Percentiles rank a stretch among this genome's conserved stretches.
phyloP scores from a whole-genome alignment of 2,797 vertebrate genomes.

The Harpagifer antarcticus region DNA sequence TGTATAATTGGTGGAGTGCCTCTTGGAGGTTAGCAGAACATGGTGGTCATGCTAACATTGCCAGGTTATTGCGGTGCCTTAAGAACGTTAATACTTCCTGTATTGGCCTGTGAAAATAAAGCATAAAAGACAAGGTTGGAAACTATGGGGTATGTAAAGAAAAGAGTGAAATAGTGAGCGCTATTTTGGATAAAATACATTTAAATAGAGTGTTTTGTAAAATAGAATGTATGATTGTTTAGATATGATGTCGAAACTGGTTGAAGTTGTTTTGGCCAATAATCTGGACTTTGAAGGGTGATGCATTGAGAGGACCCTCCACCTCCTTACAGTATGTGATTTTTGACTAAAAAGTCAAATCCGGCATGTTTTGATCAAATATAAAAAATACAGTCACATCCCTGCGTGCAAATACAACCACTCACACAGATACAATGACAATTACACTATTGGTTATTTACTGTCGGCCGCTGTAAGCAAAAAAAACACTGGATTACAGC shows the following conservation, averaged over 20 bases:
- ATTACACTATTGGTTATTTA: constrained; percentile 9
- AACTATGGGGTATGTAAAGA: background rate
- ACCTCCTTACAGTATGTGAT: constrained; percentile 6
- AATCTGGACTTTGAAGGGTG: constrained; percentile 17
- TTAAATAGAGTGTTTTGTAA: background rate
- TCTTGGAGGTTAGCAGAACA: background rate
- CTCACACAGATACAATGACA: background rate
- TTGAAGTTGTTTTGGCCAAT: constrained; percentile 28
- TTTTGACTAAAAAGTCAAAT: background rate
- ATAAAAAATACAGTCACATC: constrained; percentile 5
- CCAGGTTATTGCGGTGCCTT: background rate
- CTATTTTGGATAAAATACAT: background rate
- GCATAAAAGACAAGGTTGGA: background rate
- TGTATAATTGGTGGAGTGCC: background rate
- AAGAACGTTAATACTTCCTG: background rate
- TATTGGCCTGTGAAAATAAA: background rate
- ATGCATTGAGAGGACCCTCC: constrained; percentile 31
- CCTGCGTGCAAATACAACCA: background rate
- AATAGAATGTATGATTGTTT: background rate
- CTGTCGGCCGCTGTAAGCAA: constrained; percentile 1
- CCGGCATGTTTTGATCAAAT: constrained; percentile 29
- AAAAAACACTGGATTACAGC: constrained; percentile 20
- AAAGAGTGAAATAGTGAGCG: background rate
- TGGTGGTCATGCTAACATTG: background rate
- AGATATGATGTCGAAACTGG: background rate